Evolutionary conservation across 2,888 invertebrate genomes (phyloP), one percentile per base, ranked within the genome.

Genomic region (Scrobipalpa costella): DNA sequence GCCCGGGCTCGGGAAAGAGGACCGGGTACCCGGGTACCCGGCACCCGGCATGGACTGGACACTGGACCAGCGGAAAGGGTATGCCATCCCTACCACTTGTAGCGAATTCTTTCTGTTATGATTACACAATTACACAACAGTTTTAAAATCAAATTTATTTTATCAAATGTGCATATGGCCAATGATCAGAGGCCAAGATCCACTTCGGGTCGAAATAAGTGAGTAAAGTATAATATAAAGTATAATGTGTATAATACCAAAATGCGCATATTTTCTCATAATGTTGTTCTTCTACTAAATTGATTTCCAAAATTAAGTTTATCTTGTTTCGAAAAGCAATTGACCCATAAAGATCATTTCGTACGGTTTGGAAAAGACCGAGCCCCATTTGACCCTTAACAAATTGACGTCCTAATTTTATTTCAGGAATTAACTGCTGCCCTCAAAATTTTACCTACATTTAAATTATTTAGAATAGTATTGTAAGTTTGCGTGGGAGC

Each of bases 391-490:
- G 1, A 52, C 13, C 52, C 52, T 27, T 8, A 27, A 15, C 11
- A 52, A 49, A 27, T 27, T 27, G 27, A 52, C 21, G 21, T 52
- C 19, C 52, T 27, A 52, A 52, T 52, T 27, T 27, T 52, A 52
- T 52, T 52, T 52, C 52, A 21, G 21, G 52, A n/a, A 19, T 52
- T 52, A 52, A 21, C 13, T 9, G 44, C n/a, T 44, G 44, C 44
- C 44, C 44, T 15, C 44, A 44, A 44, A 44, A 44, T 44, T n/a
- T n/a, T 44, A 44, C 44, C 44, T 44, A 44, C 44, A 44, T 15
- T 44, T 44, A 44, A 44, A 44, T 44, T 44, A 44, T 44, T 44
- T 44, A n/a, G 44, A n/a, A 44, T 44, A 44, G 44, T 55, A 55
- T 55, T 55, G 55, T 57, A 57, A 38, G 57, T 57, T 34, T 33